A percentile compares a stretch with the other conserved stretches of the same genome.
phyloP scores from a whole-genome alignment of 2,113 vertebrate genomes.

The Numida meleagris region DNA sequence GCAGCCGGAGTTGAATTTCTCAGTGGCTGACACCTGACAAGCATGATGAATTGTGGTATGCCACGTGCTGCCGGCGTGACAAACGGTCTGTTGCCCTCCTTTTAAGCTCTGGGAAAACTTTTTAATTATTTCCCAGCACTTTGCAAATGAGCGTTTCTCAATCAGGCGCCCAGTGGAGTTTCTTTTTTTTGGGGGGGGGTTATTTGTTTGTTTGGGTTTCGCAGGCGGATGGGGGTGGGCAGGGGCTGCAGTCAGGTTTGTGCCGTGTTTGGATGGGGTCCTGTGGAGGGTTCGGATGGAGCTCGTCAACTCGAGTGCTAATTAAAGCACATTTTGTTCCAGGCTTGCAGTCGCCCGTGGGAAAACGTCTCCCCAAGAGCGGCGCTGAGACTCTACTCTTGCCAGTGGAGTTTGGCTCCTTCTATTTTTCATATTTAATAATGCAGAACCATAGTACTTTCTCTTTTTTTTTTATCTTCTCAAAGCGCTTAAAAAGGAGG shows the following conservation, averaged over 20 bases:
- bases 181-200: neutral
- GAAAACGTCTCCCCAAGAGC: neutral
- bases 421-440: slow-evolving; percentile 51
- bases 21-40: slow-evolving; percentile 69
- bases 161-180: neutral
- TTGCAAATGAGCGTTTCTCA: slow-evolving; percentile 62
- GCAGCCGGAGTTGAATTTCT: slow-evolving; percentile 62
- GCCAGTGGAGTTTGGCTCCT: neutral
- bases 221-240: neutral
- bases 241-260: neutral
- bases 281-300: neutral
- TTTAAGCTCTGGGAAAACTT: slow-evolving; percentile 59
- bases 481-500: neutral
- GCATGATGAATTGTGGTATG: slow-evolving; percentile 36
- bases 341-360: neutral
- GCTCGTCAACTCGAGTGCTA: neutral
- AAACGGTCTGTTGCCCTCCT: slow-evolving; percentile 41
- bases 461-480: neutral
- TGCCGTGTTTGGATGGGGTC: neutral
- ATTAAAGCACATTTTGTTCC: neutral
- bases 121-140: slow-evolving; percentile 61
- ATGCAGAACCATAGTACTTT: neutral
- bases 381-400: neutral
- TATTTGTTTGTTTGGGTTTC: neutral
- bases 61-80: slow-evolving; percentile 21